Conservation (phyloP, 2,113 vertebrate species). For the Trichechus manatus region DNA sequence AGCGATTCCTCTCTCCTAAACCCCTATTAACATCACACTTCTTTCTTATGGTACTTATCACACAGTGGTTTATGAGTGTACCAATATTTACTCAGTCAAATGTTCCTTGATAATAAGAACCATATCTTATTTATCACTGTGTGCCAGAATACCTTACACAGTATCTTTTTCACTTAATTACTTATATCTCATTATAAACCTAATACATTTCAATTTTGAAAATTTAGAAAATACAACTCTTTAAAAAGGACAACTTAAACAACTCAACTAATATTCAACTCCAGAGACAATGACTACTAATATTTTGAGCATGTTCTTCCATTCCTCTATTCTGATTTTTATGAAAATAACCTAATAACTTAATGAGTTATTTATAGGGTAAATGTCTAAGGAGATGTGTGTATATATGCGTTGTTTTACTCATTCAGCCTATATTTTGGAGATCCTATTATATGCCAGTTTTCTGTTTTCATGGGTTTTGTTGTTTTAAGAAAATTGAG, state of each 20-base stretch:
- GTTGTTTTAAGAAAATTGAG: neutral
- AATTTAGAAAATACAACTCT: slow-evolving; percentile 1
- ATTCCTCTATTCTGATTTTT: neutral
- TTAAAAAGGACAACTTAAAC: neutral
- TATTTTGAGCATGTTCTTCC: neutral
- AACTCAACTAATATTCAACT: neutral
- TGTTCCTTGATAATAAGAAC: neutral
- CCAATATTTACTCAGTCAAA: neutral
- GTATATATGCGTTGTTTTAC: neutral
- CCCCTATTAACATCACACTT: neutral
- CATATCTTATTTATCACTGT: neutral
- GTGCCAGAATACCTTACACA: neutral
- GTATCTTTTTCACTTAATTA: neutral
- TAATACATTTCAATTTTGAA: neutral
- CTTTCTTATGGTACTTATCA: neutral
- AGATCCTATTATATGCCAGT: neutral
- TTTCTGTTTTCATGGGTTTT: neutral
- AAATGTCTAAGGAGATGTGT: neutral
- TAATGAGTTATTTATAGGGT: neutral
- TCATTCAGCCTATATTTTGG: neutral
- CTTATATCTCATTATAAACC: neutral
- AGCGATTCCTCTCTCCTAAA: neutral
- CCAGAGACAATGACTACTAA: neutral
- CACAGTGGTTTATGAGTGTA: neutral
- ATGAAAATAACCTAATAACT: neutral